Base-by-base conservation (phyloP, 2,113 vertebrate genomes). In the Eleginops maclovinus region DNA sequence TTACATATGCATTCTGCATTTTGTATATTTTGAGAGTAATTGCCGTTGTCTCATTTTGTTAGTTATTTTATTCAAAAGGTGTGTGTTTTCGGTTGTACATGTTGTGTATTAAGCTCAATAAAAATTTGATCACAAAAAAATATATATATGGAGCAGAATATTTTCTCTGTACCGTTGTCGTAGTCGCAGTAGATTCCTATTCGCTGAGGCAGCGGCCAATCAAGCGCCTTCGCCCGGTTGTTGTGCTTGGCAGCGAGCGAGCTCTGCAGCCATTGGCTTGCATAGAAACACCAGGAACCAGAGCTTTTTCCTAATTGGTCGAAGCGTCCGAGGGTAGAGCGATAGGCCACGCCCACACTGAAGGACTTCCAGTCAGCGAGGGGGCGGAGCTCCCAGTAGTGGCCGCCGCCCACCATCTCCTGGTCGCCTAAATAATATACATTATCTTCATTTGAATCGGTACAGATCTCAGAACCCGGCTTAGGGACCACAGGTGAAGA, bases 201-300 rank as follows among this genome's bases (percentile, higher is more conserved):
- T 80, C 93, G 94, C 72, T 96, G 96, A 10, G 97, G 97, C 70
- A 95, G 92, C 4, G 94, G 68, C 55, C 93, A 77, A 68, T 97
- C 97, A 78, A 99, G 90, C 3, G 90, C 93, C 93, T 97, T 98
- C 8, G 95, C 93, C 91, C 96, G 96, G 88, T 98, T 98, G 90
- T 97, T 98, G 89, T 99, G 97, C 62, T 99, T 99, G 72, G 96
- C 97, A 17, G 97, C 94, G 40, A 98, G 95, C 0, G 95, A 94
- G 28, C 89, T 95, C 93, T 98, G 97, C 73, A 99, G 94, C 97
- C 97, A 99, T 87, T 97, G 98, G 93, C 97, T 99, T 85, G 97
- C 89, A 46, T 96, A 94, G 62, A 98, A 91, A 86, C 97, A 98
- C 98, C 97, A 99, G 4, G 97, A 97, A 26, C 93, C 95, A 11